These are phyloP conservation scores for Heterotis niloticus DNA, from an alignment of 2,113 vertebrate genomes.

Conservation along the genomic window DNA sequence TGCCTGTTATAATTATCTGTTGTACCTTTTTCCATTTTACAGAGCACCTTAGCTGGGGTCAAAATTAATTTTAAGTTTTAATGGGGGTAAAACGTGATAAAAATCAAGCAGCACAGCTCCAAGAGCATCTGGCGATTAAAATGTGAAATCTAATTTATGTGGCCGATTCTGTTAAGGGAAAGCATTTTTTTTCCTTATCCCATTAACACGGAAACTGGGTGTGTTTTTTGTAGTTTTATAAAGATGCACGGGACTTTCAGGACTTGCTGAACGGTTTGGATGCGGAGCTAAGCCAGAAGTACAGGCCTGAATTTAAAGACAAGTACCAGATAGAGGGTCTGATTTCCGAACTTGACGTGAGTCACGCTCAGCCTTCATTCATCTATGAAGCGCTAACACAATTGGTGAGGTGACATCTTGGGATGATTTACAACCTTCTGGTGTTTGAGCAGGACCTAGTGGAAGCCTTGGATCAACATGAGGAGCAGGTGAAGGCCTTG, in stretches of 20 bases:
- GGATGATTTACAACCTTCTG: constrained; percentile 15
- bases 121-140: not conserved
- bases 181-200: not conserved
- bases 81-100: not conserved
- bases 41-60: not conserved
- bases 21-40: not conserved
- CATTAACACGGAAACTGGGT: not conserved
- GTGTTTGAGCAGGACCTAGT: constrained; percentile 76
- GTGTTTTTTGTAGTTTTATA: constrained; percentile 72
- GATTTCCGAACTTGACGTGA: constrained; percentile 81
- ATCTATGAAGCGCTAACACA: not conserved
- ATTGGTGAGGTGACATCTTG: not conserved
- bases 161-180: not conserved
- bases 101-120: not conserved
- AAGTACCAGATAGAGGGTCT: constrained; percentile 83
- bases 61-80: not conserved
- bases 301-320: constrained; percentile 90
- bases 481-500: constrained; percentile 72
- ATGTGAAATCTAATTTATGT: not conserved
- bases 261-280: constrained; percentile 83
- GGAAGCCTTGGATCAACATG: constrained; percentile 82
- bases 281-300: constrained; percentile 83
- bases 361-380: constrained; percentile 35
- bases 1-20: not conserved
- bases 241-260: constrained; percentile 79